Conservation (phyloP, 2,888 invertebrate species). For the Zelleria hepariella region DNA sequence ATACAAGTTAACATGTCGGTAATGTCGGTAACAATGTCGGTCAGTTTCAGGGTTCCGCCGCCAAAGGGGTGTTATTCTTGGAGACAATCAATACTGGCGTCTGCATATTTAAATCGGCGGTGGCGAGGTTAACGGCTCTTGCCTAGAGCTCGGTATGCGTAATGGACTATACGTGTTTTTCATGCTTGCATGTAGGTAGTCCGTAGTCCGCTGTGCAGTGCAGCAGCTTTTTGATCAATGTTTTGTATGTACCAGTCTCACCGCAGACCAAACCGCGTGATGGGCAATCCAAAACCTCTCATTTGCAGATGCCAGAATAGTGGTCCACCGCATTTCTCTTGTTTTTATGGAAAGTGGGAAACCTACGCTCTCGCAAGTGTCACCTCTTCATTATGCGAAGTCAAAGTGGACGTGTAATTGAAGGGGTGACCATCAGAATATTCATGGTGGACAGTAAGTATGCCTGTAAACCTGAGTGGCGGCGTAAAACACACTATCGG, state of each 20-base stretch:
- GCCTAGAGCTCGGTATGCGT: not conserved
- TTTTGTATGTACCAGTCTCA: not conserved
- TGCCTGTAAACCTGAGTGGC: not conserved
- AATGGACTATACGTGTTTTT: not conserved
- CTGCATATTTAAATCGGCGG: conserved; percentile 62
- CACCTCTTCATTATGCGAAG: not conserved
- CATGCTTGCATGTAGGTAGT: not conserved
- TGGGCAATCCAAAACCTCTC: not conserved
- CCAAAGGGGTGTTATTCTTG: conserved; percentile 54
- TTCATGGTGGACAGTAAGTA: not conserved
- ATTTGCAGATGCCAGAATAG: not conserved
- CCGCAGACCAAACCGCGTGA: not conserved
- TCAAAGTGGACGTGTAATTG: not conserved
- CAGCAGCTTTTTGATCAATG: no score
- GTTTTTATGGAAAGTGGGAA: not conserved
- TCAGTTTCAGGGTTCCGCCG: conserved; percentile 29
- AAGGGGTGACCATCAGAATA: not conserved
- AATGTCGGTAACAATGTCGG: conserved; percentile 10
- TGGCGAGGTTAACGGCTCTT: conserved; percentile 38
- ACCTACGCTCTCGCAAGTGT: not conserved
- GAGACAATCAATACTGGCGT: conserved; percentile 64
- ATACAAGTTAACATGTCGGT: not conserved
- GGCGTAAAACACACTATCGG: not conserved
- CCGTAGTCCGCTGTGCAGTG: no score
- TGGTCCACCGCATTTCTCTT: not conserved